These are phyloP conservation scores for Coranthus polyacanthus DNA, from an alignment of 2,797 vertebrate genomes.

Conservation along the genomic window DNA sequence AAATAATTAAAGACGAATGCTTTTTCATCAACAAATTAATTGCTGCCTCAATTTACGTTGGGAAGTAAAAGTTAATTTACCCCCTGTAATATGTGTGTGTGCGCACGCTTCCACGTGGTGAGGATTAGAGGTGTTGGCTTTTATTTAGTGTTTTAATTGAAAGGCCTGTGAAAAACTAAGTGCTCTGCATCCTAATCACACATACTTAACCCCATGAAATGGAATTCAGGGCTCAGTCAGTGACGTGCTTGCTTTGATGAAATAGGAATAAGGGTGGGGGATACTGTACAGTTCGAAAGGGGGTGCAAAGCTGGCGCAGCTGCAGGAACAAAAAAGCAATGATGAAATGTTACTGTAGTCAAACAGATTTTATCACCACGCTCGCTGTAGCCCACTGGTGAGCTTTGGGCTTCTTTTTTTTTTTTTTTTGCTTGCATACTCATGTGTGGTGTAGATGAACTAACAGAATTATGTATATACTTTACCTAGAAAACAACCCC, in stretches of 20 bases:
- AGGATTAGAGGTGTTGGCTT: slow-evolving; percentile 48
- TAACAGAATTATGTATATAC: slow-evolving; percentile 70
- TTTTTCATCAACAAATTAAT: slow-evolving; percentile 68
- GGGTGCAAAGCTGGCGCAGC: slow-evolving; percentile 50
- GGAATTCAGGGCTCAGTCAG: slow-evolving; percentile 25
- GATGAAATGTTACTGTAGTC: slow-evolving; percentile 65
- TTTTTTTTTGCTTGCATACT: slow-evolving; percentile 4
- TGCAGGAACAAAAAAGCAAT: slow-evolving; percentile 64
- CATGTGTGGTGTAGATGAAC: slow-evolving; percentile 49
- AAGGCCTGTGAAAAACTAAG: slow-evolving; percentile 39
- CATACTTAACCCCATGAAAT: slow-evolving; percentile 41
- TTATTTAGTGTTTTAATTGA: slow-evolving; percentile 58
- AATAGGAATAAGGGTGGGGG: slow-evolving; percentile 47
- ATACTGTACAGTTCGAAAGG: slow-evolving; percentile 15
- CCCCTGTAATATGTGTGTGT: background rate
- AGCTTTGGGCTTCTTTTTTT: slow-evolving; percentile 15
- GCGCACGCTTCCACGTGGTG: slow-evolving; percentile 10
- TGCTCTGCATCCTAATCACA: slow-evolving; percentile 49
- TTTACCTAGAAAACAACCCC: slow-evolving; percentile 64
- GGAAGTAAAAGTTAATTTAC: slow-evolving; percentile 53
- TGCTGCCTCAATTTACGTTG: slow-evolving; percentile 52
- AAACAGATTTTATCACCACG: slow-evolving; percentile 65
- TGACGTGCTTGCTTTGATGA: slow-evolving; percentile 48
- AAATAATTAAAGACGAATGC: slow-evolving; percentile 60
- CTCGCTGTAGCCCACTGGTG: slow-evolving; percentile 28